phyloP scores from a whole-genome alignment of 2,113 vertebrate genomes.

The Psephotus haematonotus region DNA sequence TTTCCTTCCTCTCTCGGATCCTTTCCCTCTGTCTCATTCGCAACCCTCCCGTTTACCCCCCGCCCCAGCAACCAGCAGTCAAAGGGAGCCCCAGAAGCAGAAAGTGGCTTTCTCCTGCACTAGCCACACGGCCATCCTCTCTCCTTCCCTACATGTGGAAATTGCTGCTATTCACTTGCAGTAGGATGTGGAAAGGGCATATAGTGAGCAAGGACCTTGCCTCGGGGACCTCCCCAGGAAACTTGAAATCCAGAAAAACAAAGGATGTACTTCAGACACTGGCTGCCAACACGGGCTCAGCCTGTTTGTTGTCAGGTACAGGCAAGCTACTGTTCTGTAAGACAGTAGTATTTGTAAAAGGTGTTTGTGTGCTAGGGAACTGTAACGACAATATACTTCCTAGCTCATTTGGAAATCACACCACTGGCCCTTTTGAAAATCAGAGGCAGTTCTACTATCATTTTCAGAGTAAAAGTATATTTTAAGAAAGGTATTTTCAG shows the following conservation, averaged over 20 bases:
- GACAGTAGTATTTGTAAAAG: rapidly evolving
- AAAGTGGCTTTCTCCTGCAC: background rate
- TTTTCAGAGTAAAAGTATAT: background rate
- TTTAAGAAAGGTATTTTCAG: background rate
- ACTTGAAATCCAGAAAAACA: background rate
- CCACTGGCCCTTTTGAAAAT: background rate
- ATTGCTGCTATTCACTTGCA: rapidly evolving
- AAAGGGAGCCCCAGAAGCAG: background rate
- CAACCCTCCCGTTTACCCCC: too few relatives aligned
- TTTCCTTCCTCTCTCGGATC: rapidly evolving
- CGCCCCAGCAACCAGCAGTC: background rate
- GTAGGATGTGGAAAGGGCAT: background rate
- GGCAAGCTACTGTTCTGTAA: rapidly evolving
- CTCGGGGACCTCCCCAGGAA: background rate
- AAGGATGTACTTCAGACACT: background rate
- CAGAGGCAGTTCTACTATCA: background rate
- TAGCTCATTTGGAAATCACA: background rate
- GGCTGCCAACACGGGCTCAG: background rate
- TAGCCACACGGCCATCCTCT: background rate
- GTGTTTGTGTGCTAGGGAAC: rapidly evolving
- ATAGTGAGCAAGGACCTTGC: background rate
- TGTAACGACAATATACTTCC: background rate
- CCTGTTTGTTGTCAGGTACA: too few relatives aligned
- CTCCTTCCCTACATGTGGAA: rapidly evolving
- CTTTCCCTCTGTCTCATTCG: rapidly evolving